Evolutionary conservation across 2,113 vertebrate species (phyloP), one percentile per base, ranked within the genome.

Genomic region (Pachypanchax playfairii): DNA sequence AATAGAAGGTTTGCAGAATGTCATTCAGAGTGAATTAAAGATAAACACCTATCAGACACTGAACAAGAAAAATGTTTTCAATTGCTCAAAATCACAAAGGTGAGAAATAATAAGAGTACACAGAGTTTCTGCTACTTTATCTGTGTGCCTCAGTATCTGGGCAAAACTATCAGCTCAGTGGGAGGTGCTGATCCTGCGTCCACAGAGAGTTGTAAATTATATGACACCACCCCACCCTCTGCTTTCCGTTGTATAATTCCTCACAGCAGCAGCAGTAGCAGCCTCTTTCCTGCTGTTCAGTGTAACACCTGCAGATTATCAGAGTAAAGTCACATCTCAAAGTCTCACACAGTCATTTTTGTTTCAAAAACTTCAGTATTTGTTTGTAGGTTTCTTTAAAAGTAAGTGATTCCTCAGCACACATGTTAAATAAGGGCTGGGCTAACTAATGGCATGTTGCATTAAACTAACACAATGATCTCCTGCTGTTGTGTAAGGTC

Each of bases 401-500:
- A n/a, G n/a, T n/a, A n/a, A n/a, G n/a, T n/a, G n/a, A n/a, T n/a
- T n/a, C n/a, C n/a, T n/a, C n/a, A n/a, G n/a, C n/a, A n/a, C n/a
- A n/a, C n/a, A n/a, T n/a, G n/a, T n/a, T n/a, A n/a, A n/a, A n/a
- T n/a, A n/a, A n/a, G n/a, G n/a, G n/a, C n/a, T n/a, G n/a, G n/a
- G n/a, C n/a, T n/a, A n/a, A n/a, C n/a, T n/a, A n/a, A n/a, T n/a
- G n/a, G n/a, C n/a, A n/a, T n/a, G n/a, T n/a, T n/a, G n/a, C n/a
- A n/a, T n/a, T n/a, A n/a, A n/a, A n/a, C n/a, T n/a, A n/a, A n/a
- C n/a, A 22, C 33, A 17, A 20, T 24, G 12, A 3, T 57, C 18
- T 0, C 20, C 29, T 31, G 13, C 36, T 65, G 26, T 38, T 4
- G 4, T 41, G 12, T 46, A 76, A 98, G 97, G 94, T 98, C 57